Conservation (phyloP, 2,888 invertebrate genomes). For the Torymus tubicola region DNA sequence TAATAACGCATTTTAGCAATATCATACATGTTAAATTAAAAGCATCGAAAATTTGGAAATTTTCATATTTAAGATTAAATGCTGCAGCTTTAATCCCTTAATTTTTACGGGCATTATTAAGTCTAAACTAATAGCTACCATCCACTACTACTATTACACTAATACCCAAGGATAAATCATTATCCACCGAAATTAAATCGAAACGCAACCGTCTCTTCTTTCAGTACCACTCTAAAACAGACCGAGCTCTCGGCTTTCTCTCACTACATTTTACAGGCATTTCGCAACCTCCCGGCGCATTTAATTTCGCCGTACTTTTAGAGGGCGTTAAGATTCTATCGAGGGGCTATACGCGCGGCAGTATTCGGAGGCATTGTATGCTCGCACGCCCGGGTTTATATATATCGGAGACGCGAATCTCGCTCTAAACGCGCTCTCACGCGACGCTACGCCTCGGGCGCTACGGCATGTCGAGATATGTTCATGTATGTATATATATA, state of each 20-base stretch:
- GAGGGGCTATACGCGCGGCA: constrained; percentile 55
- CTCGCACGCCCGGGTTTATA: constrained; percentile 65
- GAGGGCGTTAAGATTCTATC: constrained; percentile 73
- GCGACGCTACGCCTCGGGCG: constrained; percentile 59
- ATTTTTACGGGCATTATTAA: too few species aligned
- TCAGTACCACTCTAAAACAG: constrained; percentile 10
- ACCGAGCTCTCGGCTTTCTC: constrained; percentile 2
- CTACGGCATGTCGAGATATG: not conserved
- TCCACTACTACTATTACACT: too few species aligned
- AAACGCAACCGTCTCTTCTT: not conserved
- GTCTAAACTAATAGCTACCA: too few species aligned
- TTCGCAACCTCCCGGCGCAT: constrained; percentile 61
- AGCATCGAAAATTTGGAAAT: too few species aligned
- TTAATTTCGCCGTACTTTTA: constrained; percentile 72
- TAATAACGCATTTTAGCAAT: too few species aligned
- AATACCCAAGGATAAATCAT: not conserved
- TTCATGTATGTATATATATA: not conserved
- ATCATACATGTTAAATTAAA: too few species aligned
- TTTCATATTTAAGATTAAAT: too few species aligned
- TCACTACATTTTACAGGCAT: not conserved
- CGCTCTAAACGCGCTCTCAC: constrained; percentile 68
- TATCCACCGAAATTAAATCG: constrained; percentile 13
- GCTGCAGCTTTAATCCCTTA: too few species aligned
- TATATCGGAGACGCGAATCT: constrained; percentile 69
- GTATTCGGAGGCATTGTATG: constrained; percentile 72